Evolutionary conservation across 2,888 invertebrate genomes (phyloP).

Genomic region (Andrena flavipes): DNA sequence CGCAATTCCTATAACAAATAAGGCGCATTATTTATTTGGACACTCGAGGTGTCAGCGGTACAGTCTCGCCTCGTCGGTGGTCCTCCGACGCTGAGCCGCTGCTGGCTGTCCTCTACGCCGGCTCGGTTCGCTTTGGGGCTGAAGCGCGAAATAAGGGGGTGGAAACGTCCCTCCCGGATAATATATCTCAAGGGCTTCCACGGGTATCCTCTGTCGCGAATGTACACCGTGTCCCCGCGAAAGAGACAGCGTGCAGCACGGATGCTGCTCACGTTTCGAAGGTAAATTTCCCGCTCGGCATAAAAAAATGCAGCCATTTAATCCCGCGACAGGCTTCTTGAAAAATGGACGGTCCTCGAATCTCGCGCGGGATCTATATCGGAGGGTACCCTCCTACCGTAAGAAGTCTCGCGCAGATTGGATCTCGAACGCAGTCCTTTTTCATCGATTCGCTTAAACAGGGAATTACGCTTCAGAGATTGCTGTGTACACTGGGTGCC

Average conservation of each 20-base stretch:
- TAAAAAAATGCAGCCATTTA: constrained; percentile 37
- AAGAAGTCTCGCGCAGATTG: not conserved
- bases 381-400: not conserved
- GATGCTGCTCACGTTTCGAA: constrained; percentile 51
- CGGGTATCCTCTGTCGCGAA: constrained; percentile 49
- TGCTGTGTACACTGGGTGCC: not conserved
- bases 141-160: constrained; percentile 70
- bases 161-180: constrained; percentile 68
- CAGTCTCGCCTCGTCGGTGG: constrained; percentile 71
- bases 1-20: constrained; percentile 77
- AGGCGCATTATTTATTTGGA: constrained; percentile 80
- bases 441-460: constrained; percentile 1
- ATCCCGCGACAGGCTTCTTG: constrained; percentile 18
- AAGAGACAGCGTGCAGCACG: constrained; percentile 36
- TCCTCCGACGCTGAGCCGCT: constrained; percentile 19
- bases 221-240: constrained; percentile 43
- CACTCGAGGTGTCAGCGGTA: constrained; percentile 78
- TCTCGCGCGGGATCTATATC: not conserved
- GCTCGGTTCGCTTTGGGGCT: constrained; percentile 42
- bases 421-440: not conserved
- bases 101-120: constrained; percentile 30
- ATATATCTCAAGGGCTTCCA: constrained; percentile 68
- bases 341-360: constrained; percentile 25
- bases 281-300: constrained; percentile 35
- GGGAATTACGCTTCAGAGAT: constrained; percentile 1